These are phyloP conservation scores for Lophochroa leadbeateri DNA, from an alignment of 2,113 vertebrate genomes.

Conservation along the genomic window DNA sequence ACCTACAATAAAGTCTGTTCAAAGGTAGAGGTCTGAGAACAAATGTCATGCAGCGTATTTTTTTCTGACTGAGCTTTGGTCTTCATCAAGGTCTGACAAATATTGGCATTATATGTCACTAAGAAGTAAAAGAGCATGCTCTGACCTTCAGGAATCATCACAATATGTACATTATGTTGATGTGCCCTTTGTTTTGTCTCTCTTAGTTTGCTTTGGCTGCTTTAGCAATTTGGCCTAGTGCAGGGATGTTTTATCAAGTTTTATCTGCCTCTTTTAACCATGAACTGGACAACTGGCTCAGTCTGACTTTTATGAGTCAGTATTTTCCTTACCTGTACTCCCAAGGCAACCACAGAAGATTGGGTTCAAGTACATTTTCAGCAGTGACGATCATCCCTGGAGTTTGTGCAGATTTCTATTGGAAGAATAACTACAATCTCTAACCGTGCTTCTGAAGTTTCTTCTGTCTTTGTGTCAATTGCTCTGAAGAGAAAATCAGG, in stretches of 20 bases:
- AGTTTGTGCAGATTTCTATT: not conserved
- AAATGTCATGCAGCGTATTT: constrained; percentile 70
- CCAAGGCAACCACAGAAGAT: not conserved
- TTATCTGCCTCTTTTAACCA: constrained; percentile 60
- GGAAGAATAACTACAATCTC: not conserved
- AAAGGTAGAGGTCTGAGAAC: constrained; percentile 60
- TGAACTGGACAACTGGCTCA: not conserved
- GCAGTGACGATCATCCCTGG: not conserved
- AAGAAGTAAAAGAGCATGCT: constrained; percentile 77
- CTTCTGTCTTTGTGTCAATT: not conserved
- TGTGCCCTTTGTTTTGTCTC: constrained; percentile 81
- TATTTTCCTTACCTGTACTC: not conserved
- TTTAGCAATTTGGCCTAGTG: constrained; percentile 51
- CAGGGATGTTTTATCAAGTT: constrained; percentile 60
- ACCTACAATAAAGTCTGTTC: constrained; percentile 53
- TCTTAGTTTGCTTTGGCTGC: constrained; percentile 67
- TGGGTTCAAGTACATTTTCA: not conserved
- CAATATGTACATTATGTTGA: constrained; percentile 83
- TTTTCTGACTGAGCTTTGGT: constrained; percentile 66
- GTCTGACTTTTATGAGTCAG: not conserved
- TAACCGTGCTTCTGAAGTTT: not conserved
- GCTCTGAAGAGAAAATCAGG: not conserved
- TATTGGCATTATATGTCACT: constrained; percentile 82
- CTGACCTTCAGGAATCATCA: constrained; percentile 81
- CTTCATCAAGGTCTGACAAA: constrained; percentile 78